Evolutionary conservation across 2,888 invertebrate species (phyloP), one percentile per base, ranked within the genome.

Genomic region (Eupithecia inturbata): DNA sequence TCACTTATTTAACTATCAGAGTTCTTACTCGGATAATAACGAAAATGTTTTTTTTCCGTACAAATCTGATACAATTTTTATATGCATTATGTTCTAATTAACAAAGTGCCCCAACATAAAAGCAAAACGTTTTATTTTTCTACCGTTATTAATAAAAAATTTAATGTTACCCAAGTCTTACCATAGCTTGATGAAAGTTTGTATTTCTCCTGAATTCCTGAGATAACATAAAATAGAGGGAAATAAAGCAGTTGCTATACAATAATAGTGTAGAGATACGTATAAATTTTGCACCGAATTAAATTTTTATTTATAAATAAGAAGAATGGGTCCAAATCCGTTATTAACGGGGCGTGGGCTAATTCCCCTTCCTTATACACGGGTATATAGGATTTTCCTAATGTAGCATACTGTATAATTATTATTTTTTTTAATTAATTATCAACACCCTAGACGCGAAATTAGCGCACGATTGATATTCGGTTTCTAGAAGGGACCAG

Each of bases 351-450:
- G 84, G 84, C 78, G 85, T 82, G 81, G 77, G 84, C 85, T 89
- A 88, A 90, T 89, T 66, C 85, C 14, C 85, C 79, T 80, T 82
- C 85, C 79, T 80, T 82, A 63, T 86, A 89, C 87, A 86, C 87
- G 85, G 85, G 84, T 85, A 89, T 90, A 89, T 87, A 86, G 87
- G 80, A 87, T 89, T 87, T 88, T 88, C 82, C 85, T 82, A 89
- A 89, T 87, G 86, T 84, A 87, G 88, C 85, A 85, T 83, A 88
- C 87, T 88, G 88, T 87, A 90, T 90, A 89, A 91, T 91, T 91
- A 90, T 90, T 88, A 90, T 91, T 91, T 91, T 91, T 90, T 84
- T 88, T 90, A 91, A 91, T 91, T 90, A 89, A 91, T 89, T 89
- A 87, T 85, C 87, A 80, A 85, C 87, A 88, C 87, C 85, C 82